phyloP scores from a whole-genome alignment of 2,113 vertebrate species.

The Ailuropoda melanoleuca region DNA sequence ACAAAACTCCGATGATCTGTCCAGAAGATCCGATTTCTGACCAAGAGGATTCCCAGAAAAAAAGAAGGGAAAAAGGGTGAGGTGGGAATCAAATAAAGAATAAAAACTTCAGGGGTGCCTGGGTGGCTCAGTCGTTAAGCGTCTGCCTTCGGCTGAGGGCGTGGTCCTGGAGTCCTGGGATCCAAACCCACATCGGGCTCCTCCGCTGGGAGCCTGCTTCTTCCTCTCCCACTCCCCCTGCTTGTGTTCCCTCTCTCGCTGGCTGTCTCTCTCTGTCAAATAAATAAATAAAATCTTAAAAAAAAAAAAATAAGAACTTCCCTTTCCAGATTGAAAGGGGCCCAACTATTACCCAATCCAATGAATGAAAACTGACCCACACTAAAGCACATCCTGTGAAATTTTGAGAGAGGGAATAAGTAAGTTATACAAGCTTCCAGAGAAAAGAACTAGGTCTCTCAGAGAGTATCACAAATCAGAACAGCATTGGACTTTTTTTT shows the following conservation, averaged over 20 bases:
- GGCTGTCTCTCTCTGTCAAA: too few species aligned
- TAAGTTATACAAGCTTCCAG: background rate
- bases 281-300: too few species aligned
- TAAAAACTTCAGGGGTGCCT: background rate
- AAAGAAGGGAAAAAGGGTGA: background rate
- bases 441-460: background rate
- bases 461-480: background rate
- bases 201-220: too few species aligned
- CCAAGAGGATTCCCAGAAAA: background rate
- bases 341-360: background rate
- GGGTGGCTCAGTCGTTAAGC: too few species aligned
- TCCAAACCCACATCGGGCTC: too few species aligned
- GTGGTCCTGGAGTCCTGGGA: too few species aligned
- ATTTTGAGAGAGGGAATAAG: background rate
- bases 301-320: background rate
- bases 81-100: background rate
- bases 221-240: too few species aligned
- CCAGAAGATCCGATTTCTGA: background rate
- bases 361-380: background rate
- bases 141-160: too few species aligned
- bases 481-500: background rate
- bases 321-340: background rate
- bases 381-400: background rate
- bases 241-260: too few species aligned
- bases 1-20: background rate